phyloP scores from a whole-genome alignment of 2,113 vertebrate species.

The Upupa epops region DNA sequence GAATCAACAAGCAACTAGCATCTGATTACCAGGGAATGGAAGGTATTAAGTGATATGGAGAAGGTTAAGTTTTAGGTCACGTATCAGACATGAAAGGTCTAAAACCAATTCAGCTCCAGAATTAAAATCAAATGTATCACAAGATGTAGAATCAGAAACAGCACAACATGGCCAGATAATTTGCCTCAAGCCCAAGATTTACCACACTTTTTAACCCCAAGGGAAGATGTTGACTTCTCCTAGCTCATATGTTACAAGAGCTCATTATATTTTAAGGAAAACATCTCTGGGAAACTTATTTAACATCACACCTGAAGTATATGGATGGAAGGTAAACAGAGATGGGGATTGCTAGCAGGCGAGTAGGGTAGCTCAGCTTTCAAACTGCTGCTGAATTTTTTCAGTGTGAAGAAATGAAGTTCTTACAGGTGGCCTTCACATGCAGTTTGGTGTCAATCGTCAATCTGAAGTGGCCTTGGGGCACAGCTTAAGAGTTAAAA shows the following conservation, averaged over 20 bases:
- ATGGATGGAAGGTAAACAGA: conserved; percentile 56
- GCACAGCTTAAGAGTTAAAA: not conserved
- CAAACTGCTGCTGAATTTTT: conserved; percentile 1
- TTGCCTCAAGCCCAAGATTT: not conserved
- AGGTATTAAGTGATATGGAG: not conserved
- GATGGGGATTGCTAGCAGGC: conserved; percentile 27
- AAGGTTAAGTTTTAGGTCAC: not conserved
- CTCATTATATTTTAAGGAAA: conserved; percentile 55
- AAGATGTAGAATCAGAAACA: not conserved
- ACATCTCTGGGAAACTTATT: conserved; percentile 48
- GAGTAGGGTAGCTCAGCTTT: not conserved
- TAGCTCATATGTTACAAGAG: conserved; percentile 48
- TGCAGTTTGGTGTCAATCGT: not conserved
- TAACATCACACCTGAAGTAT: not conserved
- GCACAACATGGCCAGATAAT: not conserved
- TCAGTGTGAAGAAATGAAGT: not conserved
- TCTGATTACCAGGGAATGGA: not conserved
- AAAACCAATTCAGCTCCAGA: not conserved
- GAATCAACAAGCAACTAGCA: not conserved
- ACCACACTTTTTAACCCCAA: not conserved
- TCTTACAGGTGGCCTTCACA: not conserved
- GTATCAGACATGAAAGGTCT: not conserved
- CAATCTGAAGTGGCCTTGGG: not conserved
- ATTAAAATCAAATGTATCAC: not conserved
- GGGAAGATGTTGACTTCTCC: conserved; percentile 46